Evolutionary conservation across 2,888 invertebrate species (phyloP).

Genomic region (Adineta ricciae): DNA sequence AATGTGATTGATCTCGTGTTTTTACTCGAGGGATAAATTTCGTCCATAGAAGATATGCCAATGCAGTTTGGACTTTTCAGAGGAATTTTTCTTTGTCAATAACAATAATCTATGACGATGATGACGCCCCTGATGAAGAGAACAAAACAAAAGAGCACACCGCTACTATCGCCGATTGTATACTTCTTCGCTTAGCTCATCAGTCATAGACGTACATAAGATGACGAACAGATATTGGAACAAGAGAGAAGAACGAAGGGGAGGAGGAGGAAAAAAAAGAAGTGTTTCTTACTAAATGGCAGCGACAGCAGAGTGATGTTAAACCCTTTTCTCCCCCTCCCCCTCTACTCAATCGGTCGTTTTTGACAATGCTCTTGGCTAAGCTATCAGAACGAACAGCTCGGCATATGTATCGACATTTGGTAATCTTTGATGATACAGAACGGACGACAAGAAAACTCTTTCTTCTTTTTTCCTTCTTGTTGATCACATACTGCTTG

Average conservation of each 20-base stretch:
- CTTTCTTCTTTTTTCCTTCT: neutral
- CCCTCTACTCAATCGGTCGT: neutral
- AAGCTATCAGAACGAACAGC: neutral
- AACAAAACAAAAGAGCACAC: conserved; percentile 7
- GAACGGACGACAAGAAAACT: neutral
- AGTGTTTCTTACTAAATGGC: neutral
- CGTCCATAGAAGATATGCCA: neutral
- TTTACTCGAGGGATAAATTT: neutral
- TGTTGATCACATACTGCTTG: neutral
- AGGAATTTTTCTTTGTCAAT: neutral
- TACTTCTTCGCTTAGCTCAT: neutral
- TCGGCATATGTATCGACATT: conserved; percentile 11
- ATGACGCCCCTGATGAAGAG: neutral
- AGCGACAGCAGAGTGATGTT: neutral
- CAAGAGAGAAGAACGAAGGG: neutral
- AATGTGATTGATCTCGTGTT: neutral
- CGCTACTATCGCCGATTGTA: neutral
- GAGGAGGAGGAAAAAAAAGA: neutral
- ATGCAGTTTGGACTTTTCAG: neutral
- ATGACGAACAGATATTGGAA: neutral
- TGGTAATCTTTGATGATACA: conserved; percentile 1
- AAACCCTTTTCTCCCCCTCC: neutral
- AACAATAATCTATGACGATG: neutral
- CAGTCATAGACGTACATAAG: neutral
- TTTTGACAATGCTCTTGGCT: neutral